Percentiles rank a stretch among this genome's conserved stretches.
phyloP scores from a whole-genome alignment of 1,140 invertebrate species.

The Ceratoteleas bidentatus region DNA sequence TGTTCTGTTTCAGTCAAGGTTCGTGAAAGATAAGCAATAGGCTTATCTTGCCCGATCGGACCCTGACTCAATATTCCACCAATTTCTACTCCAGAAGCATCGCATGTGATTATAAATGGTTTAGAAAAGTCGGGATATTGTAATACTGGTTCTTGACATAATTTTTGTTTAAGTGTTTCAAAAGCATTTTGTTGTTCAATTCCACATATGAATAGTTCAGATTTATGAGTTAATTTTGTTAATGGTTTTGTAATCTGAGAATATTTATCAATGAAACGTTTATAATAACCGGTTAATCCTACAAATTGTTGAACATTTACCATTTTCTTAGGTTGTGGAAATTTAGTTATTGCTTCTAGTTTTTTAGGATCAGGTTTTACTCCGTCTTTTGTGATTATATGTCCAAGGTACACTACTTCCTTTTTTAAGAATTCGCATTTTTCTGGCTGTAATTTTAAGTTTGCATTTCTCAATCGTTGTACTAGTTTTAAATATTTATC shows the following conservation, averaged over 20 bases:
- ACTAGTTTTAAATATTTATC: background rate
- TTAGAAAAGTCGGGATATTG: constrained; percentile 8
- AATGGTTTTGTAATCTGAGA: background rate
- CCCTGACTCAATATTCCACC: background rate
- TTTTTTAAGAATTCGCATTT: constrained; percentile 8
- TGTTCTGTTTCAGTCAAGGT: too few species aligned
- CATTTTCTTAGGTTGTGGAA: background rate
- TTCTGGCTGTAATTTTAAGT: background rate
- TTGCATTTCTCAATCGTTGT: background rate
- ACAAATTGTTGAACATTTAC: constrained; percentile 2
- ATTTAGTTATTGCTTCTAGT: background rate
- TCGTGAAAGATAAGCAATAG: too few species aligned
- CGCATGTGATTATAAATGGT: constrained; percentile 4
- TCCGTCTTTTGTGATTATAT: background rate
- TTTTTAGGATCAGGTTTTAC: constrained; percentile 1
- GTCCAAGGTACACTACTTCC: constrained; percentile 1
- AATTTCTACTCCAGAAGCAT: background rate
- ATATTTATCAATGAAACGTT: background rate
- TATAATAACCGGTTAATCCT: background rate
- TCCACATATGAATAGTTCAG: background rate
- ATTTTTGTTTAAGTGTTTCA: background rate
- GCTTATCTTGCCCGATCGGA: too few species aligned
- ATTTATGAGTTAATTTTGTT: background rate
- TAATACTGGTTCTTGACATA: background rate
- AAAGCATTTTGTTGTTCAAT: background rate